Conservation (phyloP, 2,113 vertebrate species). For the Crocuta crocuta region DNA sequence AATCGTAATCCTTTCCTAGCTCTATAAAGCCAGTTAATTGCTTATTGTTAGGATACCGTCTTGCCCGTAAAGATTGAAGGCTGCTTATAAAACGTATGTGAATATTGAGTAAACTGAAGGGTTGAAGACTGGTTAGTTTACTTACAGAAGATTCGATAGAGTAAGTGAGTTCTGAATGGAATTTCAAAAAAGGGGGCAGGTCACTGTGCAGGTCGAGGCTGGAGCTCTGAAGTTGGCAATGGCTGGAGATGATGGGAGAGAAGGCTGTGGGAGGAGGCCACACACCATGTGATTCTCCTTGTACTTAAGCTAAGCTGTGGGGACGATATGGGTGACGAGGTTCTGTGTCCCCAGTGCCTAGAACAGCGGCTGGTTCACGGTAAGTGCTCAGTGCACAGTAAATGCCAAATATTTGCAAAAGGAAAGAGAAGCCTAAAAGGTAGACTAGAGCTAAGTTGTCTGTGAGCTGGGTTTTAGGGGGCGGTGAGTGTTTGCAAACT, state of each 20-base stretch:
- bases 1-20: background rate
- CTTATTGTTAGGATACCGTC: background rate
- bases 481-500: background rate
- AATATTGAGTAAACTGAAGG: background rate
- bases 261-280: fast-evolving
- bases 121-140: background rate
- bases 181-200: background rate
- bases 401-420: background rate
- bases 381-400: fast-evolving
- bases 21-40: background rate
- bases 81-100: background rate
- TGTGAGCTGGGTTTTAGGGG: fast-evolving
- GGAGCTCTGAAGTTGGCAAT: background rate
- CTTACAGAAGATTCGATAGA: background rate
- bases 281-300: background rate
- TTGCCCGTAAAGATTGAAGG: background rate
- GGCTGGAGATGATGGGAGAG: background rate
- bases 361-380: fast-evolving
- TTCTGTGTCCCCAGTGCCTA: no score
- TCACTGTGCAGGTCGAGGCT: background rate
- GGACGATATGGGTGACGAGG: fast-evolving
- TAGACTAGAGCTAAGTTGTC: background rate
- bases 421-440: background rate
- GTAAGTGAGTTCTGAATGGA: background rate
- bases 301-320: background rate